These are phyloP conservation scores for Eudemis profundana DNA, from an alignment of 2,888 invertebrate genomes.

Conservation along the genomic window DNA sequence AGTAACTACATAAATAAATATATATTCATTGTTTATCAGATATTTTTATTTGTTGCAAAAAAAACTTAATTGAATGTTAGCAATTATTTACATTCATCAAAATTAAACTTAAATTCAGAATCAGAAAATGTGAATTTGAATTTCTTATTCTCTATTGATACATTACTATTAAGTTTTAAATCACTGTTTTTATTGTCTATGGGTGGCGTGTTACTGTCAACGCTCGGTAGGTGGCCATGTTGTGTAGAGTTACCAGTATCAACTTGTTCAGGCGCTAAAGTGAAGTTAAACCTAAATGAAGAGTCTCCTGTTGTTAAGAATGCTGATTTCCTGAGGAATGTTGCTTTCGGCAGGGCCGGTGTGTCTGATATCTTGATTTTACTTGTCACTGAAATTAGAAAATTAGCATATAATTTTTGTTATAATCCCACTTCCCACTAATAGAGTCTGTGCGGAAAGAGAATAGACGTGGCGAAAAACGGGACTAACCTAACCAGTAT, in stretches of 20 bases:
- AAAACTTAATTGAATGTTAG: background rate
- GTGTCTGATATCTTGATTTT: slow-evolving; percentile 85
- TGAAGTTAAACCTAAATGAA: slow-evolving; percentile 84
- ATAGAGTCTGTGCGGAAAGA: too few species aligned
- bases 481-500: too few species aligned
- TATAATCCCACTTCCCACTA: too few species aligned
- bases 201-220: slow-evolving; percentile 41
- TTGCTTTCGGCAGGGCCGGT: slow-evolving; percentile 84
- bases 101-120: slow-evolving; percentile 88
- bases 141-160: slow-evolving; percentile 51
- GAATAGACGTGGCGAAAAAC: too few species aligned
- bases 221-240: slow-evolving; percentile 43
- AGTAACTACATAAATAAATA: too few species aligned
- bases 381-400: slow-evolving; percentile 79
- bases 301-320: slow-evolving; percentile 80
- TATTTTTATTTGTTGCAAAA: too few species aligned
- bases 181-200: slow-evolving; percentile 45
- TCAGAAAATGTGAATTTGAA: slow-evolving; percentile 77
- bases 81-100: slow-evolving; percentile 71
- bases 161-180: slow-evolving; percentile 50
- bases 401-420: slow-evolving; percentile 6
- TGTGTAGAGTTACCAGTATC: slow-evolving; percentile 53
- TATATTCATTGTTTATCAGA: background rate
- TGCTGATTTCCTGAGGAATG: slow-evolving; percentile 88
- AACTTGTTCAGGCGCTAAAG: slow-evolving; percentile 61